phyloP scores from a whole-genome alignment of 1,140 invertebrate genomes.

The Pristionchus pacificus region DNA sequence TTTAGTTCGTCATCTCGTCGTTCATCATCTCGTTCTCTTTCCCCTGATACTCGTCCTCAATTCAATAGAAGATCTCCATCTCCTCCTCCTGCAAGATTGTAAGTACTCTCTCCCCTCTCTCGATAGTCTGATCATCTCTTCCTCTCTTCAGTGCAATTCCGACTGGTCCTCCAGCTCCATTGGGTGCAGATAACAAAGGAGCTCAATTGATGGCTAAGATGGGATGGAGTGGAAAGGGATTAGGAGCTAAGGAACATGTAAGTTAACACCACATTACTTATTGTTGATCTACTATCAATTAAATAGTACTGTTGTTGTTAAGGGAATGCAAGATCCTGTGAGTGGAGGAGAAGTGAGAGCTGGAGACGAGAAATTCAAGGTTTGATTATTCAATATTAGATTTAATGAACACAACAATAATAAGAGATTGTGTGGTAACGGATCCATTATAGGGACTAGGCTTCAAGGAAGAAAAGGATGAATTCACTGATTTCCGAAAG shows the following conservation, averaged over 20 bases:
- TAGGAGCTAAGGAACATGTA: conserved; percentile 25
- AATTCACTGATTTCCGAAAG: background rate
- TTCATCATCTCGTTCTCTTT: background rate
- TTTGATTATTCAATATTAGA: background rate
- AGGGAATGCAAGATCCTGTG: conserved; percentile 28
- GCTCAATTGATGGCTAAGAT: conserved; percentile 30
- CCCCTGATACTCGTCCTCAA: background rate
- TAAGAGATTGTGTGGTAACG: background rate
- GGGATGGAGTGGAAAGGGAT: conserved; percentile 28
- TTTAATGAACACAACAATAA: background rate
- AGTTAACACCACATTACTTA: background rate
- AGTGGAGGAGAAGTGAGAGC: conserved; percentile 23
- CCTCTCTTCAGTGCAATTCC: background rate
- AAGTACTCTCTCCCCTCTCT: background rate
- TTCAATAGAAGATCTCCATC: background rate
- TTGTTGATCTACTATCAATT: background rate
- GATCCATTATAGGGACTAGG: background rate
- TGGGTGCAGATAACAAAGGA: conserved; percentile 28
- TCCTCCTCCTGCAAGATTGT: conserved; percentile 10
- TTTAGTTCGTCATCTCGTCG: no score
- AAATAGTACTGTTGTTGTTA: background rate
- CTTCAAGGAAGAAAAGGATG: background rate
- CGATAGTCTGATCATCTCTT: background rate
- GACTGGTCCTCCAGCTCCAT: background rate
- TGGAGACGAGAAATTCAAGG: conserved; percentile 15